These are phyloP conservation scores for Edolisoma coerulescens DNA, from an alignment of 2,113 vertebrate species.

Conservation along the genomic window DNA sequence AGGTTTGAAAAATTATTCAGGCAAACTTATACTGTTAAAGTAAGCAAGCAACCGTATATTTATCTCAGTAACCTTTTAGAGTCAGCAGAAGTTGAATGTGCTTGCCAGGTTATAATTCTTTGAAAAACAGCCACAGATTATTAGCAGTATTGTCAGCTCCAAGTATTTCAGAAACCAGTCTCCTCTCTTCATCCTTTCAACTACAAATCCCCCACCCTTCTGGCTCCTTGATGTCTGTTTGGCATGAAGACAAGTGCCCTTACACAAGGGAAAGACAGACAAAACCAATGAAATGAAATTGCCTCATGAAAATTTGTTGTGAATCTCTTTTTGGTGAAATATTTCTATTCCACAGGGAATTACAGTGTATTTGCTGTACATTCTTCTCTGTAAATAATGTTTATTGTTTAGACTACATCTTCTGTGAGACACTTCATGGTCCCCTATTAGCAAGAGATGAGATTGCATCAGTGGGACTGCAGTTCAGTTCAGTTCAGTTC, in stretches of 20 bases:
- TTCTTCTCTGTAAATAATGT: neutral
- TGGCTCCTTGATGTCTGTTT: conserved; percentile 17
- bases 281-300: neutral
- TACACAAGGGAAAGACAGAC: neutral
- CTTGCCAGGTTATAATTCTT: neutral
- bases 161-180: neutral
- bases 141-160: neutral
- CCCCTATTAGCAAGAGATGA: neutral
- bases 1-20: neutral
- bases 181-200: neutral
- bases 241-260: neutral
- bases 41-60: neutral
- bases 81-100: neutral
- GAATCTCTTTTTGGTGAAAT: neutral
- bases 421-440: neutral
- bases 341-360: neutral
- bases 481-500: neutral
- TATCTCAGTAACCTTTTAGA: neutral
- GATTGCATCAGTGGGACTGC: neutral
- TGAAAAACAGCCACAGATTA: neutral
- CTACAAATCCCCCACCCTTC: neutral
- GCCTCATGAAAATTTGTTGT: neutral
- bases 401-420: neutral
- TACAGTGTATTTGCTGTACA: neutral
- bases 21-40: neutral